Evolutionary conservation across 2,888 invertebrate species (phyloP), one percentile per base, ranked within the genome.

Genomic region (Parelbella ahira): DNA sequence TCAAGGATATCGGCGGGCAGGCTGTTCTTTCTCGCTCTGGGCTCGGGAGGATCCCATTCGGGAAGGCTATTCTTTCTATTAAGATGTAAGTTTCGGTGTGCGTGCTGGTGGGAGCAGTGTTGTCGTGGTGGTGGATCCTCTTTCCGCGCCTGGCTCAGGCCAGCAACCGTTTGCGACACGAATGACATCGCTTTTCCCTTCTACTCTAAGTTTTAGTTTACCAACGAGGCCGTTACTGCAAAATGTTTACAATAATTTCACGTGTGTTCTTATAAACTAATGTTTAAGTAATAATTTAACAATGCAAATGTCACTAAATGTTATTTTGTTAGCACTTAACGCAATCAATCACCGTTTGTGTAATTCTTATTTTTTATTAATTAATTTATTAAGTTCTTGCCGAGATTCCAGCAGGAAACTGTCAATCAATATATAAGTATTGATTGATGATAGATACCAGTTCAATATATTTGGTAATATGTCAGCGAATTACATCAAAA

Each of bases 101-200:
- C 69, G 71, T 87, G 82, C 55, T 79, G 83, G 53, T 87, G 86
- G 1, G 86, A 81, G 71, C 87, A 87, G 67, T 87, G 87, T 54
- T 87, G 87, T 19, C 81, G 62, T 0, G 83, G 82, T 1, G 81
- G 75, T 0, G 68, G 68, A 19, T 86, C 83, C 41, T 82, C 79
- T n/a, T 82, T 78, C 1, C 81, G 65, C 20, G 77, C 60, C 55
- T 86, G 83, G 56, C 84, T 86, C 65, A 89, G 69, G 25, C 88
- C 88, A 11, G 89, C 89, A 45, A 88, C 89, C 23, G 89, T 89
- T 82, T 89, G 89, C 21, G 89, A 89, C 53, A 89, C 86, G 74
- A 89, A 89, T 51, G 89, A 88, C 89, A 89, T 89, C 59, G 54
- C 60, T 53, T 47, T 18, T 24, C 24, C 11, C 20, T 19, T 20